A percentile compares a stretch with the other conserved stretches of the same genome.
Conservation (phyloP, 37 sponge, comb jelly and placozoan species). For the Spongilla lacustris region DNA sequence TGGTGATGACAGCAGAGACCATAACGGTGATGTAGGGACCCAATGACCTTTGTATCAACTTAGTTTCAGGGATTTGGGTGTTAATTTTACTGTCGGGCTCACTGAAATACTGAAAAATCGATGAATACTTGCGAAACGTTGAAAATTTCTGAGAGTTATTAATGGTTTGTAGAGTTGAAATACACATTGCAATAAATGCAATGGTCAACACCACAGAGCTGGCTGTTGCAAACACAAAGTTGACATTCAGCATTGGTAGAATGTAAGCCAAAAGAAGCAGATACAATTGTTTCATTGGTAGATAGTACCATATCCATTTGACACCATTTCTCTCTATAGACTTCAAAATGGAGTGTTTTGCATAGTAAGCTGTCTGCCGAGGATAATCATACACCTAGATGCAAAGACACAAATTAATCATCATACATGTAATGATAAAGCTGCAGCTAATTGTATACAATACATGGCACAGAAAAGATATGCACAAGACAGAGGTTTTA, state of each 20-base stretch:
- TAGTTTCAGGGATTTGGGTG: background rate
- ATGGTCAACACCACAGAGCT: slow-evolving; percentile 23
- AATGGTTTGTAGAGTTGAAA: slow-evolving; percentile 45
- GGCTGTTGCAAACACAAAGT: slow-evolving; percentile 29
- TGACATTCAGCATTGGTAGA: slow-evolving; percentile 39
- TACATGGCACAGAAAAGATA: too few relatives aligned
- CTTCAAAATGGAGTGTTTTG: slow-evolving; percentile 15
- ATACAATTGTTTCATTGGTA: slow-evolving; percentile 59
- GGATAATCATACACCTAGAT: slow-evolving; percentile 35
- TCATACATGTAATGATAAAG: too few relatives aligned
- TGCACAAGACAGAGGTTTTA: background rate
- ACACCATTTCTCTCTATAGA: slow-evolving; percentile 48
- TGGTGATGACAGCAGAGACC: background rate
- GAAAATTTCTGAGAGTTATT: slow-evolving; percentile 13
- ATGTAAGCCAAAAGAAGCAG: slow-evolving; percentile 44
- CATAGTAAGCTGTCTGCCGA: slow-evolving; percentile 5
- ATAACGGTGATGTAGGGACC: slow-evolving; percentile 35
- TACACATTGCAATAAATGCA: slow-evolving; percentile 33
- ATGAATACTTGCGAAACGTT: slow-evolving; percentile 7
- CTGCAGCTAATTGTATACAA: too few relatives aligned
- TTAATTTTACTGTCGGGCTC: background rate
- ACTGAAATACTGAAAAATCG: slow-evolving; percentile 45
- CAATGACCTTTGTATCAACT: background rate
- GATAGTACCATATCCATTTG: slow-evolving; percentile 54
- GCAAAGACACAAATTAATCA: background rate